Percentiles rank a stretch among this genome's conserved stretches.
Conservation (phyloP, 2,888 invertebrate genomes). For the Tenthredo livida region DNA sequence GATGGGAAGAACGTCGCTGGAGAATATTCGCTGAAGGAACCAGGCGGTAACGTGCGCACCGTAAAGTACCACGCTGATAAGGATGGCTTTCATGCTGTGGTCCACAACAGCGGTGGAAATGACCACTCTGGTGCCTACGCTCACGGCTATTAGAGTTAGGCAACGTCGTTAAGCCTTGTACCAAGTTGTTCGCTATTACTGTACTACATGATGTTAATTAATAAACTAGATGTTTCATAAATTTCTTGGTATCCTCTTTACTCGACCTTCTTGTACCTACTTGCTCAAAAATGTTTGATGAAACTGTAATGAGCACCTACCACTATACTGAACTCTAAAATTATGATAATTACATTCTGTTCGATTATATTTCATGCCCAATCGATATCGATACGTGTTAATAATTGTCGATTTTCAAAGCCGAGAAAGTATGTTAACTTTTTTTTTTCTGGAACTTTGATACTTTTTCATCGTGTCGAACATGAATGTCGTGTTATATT, state of each 20-base stretch:
- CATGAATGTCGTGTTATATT: neutral
- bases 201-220: constrained; percentile 44
- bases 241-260: neutral
- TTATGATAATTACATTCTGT: neutral
- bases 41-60: constrained; percentile 54
- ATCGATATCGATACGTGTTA: neutral
- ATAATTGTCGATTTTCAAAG: neutral
- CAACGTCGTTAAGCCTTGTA: constrained; percentile 32
- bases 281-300: neutral
- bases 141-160: constrained; percentile 43
- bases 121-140: constrained; percentile 54
- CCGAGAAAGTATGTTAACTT: neutral
- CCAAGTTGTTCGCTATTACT: constrained; percentile 37
- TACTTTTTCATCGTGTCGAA: neutral
- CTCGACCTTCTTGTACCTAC: neutral
- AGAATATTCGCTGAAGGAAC: constrained; percentile 53
- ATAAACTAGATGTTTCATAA: constrained; percentile 41
- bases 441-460: neutral
- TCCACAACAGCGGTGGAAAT: constrained; percentile 54
- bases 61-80: constrained; percentile 54
- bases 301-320: neutral
- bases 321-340: neutral
- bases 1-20: constrained; percentile 54
- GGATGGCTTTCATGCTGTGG: constrained; percentile 52
- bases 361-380: neutral